Conservation (phyloP, 2,113 vertebrate genomes). For the Cairina moschata region DNA sequence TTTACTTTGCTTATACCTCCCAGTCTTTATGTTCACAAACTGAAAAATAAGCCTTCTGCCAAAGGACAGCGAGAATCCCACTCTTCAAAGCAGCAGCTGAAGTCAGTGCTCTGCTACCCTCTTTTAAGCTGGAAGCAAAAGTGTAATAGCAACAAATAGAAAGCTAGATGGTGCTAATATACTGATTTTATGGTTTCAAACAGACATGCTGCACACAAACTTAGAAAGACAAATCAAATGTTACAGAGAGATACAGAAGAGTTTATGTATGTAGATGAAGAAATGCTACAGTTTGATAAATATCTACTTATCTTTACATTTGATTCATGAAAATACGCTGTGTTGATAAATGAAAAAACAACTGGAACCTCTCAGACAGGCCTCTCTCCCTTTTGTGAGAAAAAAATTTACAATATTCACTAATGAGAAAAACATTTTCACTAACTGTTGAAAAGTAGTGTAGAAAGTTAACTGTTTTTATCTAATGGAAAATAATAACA, state of each 20-base stretch:
- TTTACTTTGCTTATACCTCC: background rate
- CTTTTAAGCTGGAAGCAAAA: background rate
- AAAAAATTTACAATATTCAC: background rate
- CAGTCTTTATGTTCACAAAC: background rate
- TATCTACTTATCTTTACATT: background rate
- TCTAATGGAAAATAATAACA: background rate
- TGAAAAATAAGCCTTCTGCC: background rate
- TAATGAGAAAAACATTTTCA: background rate
- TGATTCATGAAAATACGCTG: background rate
- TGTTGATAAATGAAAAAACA: background rate
- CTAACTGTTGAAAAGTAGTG: background rate
- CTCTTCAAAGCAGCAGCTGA: background rate
- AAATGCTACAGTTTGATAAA: background rate
- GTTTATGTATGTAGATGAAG: background rate
- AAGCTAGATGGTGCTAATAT: constrained; percentile 60
- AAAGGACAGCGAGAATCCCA: background rate
- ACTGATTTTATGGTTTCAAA: background rate
- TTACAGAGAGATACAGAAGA: background rate
- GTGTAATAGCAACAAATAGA: constrained; percentile 7
- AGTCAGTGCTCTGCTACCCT: background rate
- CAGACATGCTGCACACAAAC: background rate
- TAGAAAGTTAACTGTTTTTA: background rate
- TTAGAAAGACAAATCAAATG: background rate
- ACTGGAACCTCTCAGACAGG: background rate
- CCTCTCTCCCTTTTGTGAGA: rapidly evolving